Evolutionary conservation across 2,797 vertebrate genomes (phyloP), one percentile per base, ranked within the genome.

Genomic region (Bryconaethiops microstoma): DNA sequence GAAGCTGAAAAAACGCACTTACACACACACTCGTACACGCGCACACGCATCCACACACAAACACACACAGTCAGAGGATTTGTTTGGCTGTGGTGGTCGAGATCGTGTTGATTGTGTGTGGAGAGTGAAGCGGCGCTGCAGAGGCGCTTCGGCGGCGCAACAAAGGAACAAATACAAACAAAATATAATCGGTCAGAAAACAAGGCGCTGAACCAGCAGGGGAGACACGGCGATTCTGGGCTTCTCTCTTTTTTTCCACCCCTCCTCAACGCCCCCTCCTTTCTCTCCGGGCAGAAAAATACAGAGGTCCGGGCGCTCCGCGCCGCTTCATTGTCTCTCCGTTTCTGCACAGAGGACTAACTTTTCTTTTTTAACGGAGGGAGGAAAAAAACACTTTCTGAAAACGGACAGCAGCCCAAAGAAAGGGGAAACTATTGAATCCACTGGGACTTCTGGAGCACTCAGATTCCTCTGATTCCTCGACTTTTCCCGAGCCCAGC

Each of bases 131-230:
- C 76, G 14, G 72, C 69, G 77, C 73, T 78, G 29, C 29, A 29
- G 29, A 29, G 29, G 29, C 29, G 29, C 29, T 29, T 3, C 29
- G 29, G 29, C 89, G 91, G 92, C 91, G 91, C 91, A 94, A 95
- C 94, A 94, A 94, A 95, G 93, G 92, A 93, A 94, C 94, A 91
- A 92, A 93, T 92, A 92, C 29, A 29, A 29, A 29, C 29, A 29
- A 29, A 29, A 29, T 29, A 29, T 29, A 1, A 93, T 90, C 92
- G 93, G 90, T 80, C 89, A 87, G 29, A 91, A 93, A 94, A 93
- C 93, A 94, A 92, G 92, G 94, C 93, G 94, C 89, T 89, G 91
- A 91, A 90, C 69, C 88, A 29, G 29, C 84, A 91, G 92, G 90
- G 90, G 87, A 88, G 92, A 89, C 89, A 89, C 91, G 88, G 73